Percentiles rank a stretch among this genome's conserved stretches.
Conservation (phyloP, 2,797 vertebrate species). For the Lepilemur septentrionalis region DNA sequence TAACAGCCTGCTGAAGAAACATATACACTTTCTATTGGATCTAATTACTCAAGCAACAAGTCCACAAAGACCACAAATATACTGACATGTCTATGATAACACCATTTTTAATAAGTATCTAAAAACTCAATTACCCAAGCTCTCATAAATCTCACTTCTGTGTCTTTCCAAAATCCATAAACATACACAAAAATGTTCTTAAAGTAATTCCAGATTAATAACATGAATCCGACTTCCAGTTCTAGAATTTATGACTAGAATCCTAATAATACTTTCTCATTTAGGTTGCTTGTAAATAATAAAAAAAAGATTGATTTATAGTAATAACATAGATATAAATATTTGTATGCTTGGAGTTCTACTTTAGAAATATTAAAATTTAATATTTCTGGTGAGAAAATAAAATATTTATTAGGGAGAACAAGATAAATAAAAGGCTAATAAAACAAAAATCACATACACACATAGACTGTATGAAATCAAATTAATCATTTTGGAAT, state of each 20-base stretch:
- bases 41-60: slow-evolving; percentile 17
- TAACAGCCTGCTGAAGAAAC: background rate
- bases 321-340: background rate
- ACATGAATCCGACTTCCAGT: slow-evolving; percentile 1
- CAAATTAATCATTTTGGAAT: background rate
- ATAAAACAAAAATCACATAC: background rate
- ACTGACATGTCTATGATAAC: slow-evolving; percentile 9
- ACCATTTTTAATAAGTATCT: slow-evolving; percentile 24
- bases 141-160: slow-evolving; percentile 40
- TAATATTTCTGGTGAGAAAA: background rate
- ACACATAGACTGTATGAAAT: background rate
- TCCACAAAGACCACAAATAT: background rate
- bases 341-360: background rate
- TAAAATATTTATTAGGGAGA: background rate
- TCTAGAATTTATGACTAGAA: slow-evolving; percentile 47
- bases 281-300: background rate
- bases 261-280: background rate
- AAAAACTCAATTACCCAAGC: background rate
- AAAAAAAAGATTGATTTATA: background rate
- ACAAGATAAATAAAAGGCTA: background rate
- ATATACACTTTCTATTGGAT: background rate
- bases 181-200: slow-evolving; percentile 25
- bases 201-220: slow-evolving; percentile 51
- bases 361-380: background rate
- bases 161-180: slow-evolving; percentile 36